Base-by-base conservation (phyloP, 1,140 invertebrate species). In the Adelges cooleyi region DNA sequence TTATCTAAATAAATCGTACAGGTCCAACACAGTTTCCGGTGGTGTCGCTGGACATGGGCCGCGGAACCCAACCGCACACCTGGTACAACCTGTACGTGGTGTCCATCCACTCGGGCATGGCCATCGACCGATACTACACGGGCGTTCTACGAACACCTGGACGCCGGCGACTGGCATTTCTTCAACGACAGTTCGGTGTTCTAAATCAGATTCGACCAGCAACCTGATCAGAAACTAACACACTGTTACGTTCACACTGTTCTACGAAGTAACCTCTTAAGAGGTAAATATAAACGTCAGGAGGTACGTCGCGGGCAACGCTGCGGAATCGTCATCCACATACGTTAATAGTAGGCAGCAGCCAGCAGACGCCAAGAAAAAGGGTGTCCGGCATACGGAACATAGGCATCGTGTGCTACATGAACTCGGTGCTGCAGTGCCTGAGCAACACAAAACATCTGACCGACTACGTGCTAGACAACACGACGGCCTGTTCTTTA, bases 351-450 rank as follows among this genome's bases (percentile, higher is more conserved):
- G n/a, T n/a, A n/a, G n/a, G n/a, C n/a, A n/a, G n/a, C n/a, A n/a
- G 8, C 8, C 4, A 4, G 3, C 8, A 10, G 23, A 29, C 44
- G 50, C 22, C 20, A 18, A 18, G 13, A 49, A 38, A 62, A 67
- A 29, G 17, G 22, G 48, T 65, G 66, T 56, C 54, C n/a, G 66
- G 66, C n/a, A 67, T 68, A 10, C 18, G 65, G 33, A 68, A 68
- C 46, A 52, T 66, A 10, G 67, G 67, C 6, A 68, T 66, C 33
- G 66, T 65, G 76, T 97, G 93, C 77, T 97, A 95, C 77, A 95
- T 97, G 91, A 96, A 96, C 80, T 92, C 89, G 68, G 90, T 97
- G 20, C 81, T 95, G 11, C 94, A 97, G 80, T 95, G 93, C 73
- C 77, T 97, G 71, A 91, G 89, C 70, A 92, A 94, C 75, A 93